Evolutionary conservation across 2,113 vertebrate species (phyloP), one percentile per base, ranked within the genome.

Genomic region (Psilopogon haemacephalus): DNA sequence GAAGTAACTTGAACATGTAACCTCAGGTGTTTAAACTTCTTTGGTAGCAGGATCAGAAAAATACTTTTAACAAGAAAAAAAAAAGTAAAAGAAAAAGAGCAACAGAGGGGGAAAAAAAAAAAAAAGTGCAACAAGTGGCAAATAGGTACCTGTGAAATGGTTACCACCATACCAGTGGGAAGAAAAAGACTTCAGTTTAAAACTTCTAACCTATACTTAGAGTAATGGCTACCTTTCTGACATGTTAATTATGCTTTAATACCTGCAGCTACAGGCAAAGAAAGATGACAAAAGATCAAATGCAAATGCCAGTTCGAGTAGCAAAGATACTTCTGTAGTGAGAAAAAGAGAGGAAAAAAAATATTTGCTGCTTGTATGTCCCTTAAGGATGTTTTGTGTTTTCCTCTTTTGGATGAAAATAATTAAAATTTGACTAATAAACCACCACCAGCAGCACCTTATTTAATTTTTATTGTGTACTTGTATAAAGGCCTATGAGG

Each of bases 201-300:
- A 89, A 72, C 32, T 79, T 86, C 75, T 80, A 90, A 64, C 56
- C 67, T 97, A 67, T 95, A 86, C 44, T 95, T 93, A 96, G 50
- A 74, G 84, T 93, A 94, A 95, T 90, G 82, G 87, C 71, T 91
- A 86, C 84, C 89, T 78, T 76, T 95, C 86, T 94, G 93, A 95
- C 93, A 84, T 42, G 35, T 97, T 95, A 96, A 97, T 96, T 95
- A 88, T 75, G 55, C 74, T 97, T 90, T 96, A 92, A 91, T 93
- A 54, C 84, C 40, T 75, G 79, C 82, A 87, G 50, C 37, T n/a
- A 94, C 94, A 96, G 83, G 65, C 84, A 94, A 86, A 90, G 75
- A 89, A 55, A 86, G 89, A 42, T 54, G 63, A 82, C 86, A 88
- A 76, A 95, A 96, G 82, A 87, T 94, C 13, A 24, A 95, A 96